Percentiles rank a stretch among this genome's conserved stretches.
phyloP scores from a whole-genome alignment of 2,888 invertebrate genomes.

The Conomelus anceps region DNA sequence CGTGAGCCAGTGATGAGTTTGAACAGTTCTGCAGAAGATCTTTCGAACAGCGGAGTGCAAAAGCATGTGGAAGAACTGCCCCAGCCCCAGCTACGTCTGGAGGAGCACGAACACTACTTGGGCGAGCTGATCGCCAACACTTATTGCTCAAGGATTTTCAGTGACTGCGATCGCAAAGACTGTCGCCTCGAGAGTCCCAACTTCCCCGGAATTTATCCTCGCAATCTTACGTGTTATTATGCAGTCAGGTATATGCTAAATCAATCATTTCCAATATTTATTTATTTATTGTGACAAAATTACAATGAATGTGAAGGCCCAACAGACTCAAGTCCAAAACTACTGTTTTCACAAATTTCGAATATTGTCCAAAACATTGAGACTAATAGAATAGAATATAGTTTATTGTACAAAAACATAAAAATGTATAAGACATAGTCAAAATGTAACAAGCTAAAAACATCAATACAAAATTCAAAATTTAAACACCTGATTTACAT shows the following conservation, averaged over 20 bases:
- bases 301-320: no score
- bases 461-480: no score
- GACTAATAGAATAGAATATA: no score
- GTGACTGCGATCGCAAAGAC: constrained; percentile 83
- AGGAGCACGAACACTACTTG: constrained; percentile 55
- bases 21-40: neutral
- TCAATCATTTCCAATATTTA: no score
- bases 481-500: no score
- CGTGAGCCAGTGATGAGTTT: neutral
- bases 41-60: neutral
- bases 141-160: constrained; percentile 86
- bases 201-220: constrained; percentile 87
- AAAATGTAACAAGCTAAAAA: no score
- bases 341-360: no score
- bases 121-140: constrained; percentile 87
- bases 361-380: no score
- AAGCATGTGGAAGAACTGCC: neutral
- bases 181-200: constrained; percentile 88
- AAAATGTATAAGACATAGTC: no score
- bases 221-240: constrained; percentile 91
- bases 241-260: constrained; percentile 73
- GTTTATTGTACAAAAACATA: no score
- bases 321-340: no score
- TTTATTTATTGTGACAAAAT: no score
- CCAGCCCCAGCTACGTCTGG: neutral